These are phyloP conservation scores for Brachionus manjavacas DNA, from an alignment of 1,140 invertebrate species.

Conservation along the genomic window DNA sequence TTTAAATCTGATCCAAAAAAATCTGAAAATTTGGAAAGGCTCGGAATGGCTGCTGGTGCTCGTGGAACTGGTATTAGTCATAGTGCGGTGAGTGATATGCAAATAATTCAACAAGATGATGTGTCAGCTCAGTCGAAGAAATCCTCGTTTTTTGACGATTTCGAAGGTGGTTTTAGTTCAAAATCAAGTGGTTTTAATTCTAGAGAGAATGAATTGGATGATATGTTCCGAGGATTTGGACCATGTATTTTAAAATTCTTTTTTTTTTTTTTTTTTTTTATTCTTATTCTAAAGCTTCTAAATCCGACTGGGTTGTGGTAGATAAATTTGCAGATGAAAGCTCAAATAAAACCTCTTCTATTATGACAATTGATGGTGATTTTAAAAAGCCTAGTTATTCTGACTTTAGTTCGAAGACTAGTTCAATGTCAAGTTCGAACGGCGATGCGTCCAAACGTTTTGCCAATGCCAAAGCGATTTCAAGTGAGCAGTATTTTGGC, in stretches of 20 bases:
- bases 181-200: conserved; percentile 49
- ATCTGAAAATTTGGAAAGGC: conserved; percentile 78
- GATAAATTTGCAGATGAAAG: conserved; percentile 2
- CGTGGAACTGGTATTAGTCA: conserved; percentile 75
- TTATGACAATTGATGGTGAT: neutral
- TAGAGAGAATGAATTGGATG: neutral
- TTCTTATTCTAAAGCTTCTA: neutral
- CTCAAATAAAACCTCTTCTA: neutral
- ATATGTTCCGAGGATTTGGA: neutral
- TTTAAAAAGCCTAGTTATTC: conserved; percentile 6
- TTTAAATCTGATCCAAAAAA: conserved; percentile 76
- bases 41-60: conserved; percentile 81
- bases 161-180: conserved; percentile 58
- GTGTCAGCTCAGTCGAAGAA: conserved; percentile 34
- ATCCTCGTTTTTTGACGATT: conserved; percentile 55
- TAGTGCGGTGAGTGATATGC: conserved; percentile 86
- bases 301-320: conserved; percentile 39
- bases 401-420: neutral
- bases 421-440: neutral
- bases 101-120: conserved; percentile 75
- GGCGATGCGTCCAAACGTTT: neutral
- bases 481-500: conserved; percentile 75
- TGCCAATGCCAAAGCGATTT: conserved; percentile 90
- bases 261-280: neutral
- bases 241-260: neutral